Evolutionary conservation across 2,113 vertebrate genomes (phyloP).

Genomic region (Phaetusa simplex): DNA sequence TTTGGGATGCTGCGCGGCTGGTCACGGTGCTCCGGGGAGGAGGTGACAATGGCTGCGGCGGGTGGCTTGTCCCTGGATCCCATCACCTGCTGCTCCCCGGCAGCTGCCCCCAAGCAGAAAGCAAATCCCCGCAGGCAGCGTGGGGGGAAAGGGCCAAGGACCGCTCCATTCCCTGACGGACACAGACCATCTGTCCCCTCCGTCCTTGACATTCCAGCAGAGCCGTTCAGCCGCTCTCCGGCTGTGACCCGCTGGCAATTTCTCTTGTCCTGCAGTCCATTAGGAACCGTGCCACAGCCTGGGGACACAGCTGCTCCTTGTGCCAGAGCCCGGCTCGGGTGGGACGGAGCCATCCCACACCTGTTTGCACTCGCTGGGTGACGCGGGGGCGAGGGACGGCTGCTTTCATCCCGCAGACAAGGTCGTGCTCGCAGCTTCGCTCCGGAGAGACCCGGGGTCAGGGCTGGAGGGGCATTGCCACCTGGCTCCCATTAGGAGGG

Average conservation of each 20-base stretch:
- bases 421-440: background rate
- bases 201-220: constrained; percentile 54
- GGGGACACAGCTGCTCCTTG: constrained; percentile 42
- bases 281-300: background rate
- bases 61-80: background rate
- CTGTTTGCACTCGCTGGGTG: background rate
- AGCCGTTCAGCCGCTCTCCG: background rate
- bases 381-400: background rate
- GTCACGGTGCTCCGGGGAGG: background rate
- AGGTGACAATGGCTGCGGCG: rapidly evolving
- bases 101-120: background rate
- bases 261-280: background rate
- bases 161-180: background rate
- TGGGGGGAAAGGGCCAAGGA: background rate
- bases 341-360: background rate
- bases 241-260: background rate
- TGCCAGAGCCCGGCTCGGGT: background rate
- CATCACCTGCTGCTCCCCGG: background rate
- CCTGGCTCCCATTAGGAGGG: constrained; percentile 61
- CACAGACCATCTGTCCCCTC: constrained; percentile 58
- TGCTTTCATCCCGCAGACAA: background rate
- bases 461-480: constrained; percentile 27
- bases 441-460: background rate
- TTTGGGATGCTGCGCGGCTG: background rate
- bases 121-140: background rate